Conservation (phyloP, 2,888 invertebrate species). For the Fragum fragum region DNA sequence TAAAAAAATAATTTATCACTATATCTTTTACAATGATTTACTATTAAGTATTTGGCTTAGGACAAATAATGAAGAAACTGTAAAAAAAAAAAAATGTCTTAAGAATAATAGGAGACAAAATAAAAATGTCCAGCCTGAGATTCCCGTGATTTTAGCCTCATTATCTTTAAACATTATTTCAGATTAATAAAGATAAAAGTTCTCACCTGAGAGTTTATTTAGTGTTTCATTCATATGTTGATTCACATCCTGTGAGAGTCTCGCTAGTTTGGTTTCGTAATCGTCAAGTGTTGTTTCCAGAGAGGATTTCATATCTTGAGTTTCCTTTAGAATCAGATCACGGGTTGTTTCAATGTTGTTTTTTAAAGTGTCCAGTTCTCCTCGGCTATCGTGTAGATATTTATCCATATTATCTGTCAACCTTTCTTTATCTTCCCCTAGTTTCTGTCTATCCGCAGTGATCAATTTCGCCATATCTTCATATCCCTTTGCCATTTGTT, state of each 20-base stretch:
- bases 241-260: not conserved
- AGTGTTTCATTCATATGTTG: not conserved
- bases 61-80: too few species aligned
- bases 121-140: too few species aligned
- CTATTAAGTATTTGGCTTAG: too few species aligned
- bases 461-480: not conserved
- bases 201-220: not conserved
- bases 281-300: not conserved
- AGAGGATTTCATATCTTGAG: not conserved
- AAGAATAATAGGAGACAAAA: too few species aligned
- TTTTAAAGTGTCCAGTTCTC: not conserved
- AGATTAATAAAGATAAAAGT: too few species aligned
- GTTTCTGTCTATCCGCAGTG: not conserved
- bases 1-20: too few species aligned
- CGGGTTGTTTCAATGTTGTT: not conserved
- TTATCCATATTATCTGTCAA: not conserved
- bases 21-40: too few species aligned
- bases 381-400: not conserved
- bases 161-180: too few species aligned
- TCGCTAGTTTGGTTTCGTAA: not conserved
- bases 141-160: too few species aligned
- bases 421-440: not conserved
- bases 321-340: not conserved
- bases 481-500: not conserved
- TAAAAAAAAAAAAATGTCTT: too few species aligned